Evolutionary conservation across 1,140 invertebrate genomes (phyloP).

Genomic region (Tachypleus tridentatus): DNA sequence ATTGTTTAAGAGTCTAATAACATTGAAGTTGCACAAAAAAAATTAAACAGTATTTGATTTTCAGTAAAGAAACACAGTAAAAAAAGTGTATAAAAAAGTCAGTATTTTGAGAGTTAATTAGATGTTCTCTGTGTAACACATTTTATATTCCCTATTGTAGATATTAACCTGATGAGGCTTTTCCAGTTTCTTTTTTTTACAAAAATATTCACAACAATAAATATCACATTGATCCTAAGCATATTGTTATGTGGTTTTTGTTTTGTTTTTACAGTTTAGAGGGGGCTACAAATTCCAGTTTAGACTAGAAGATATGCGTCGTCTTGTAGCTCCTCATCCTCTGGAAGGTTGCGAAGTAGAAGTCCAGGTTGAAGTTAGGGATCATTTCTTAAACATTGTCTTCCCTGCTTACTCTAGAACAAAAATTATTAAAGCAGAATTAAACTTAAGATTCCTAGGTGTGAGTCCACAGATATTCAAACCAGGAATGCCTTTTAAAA

Average conservation of each 20-base stretch:
- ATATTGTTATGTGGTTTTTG: too few species aligned
- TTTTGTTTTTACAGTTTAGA: slow-evolving; percentile 21
- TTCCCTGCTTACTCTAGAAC: slow-evolving; percentile 38
- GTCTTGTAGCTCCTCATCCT: slow-evolving; percentile 15
- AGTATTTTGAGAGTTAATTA: too few species aligned
- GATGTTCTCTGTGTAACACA: too few species aligned
- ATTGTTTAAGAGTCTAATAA: too few species aligned
- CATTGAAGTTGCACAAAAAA: too few species aligned
- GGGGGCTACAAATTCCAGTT: slow-evolving; percentile 26
- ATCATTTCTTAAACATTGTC: slow-evolving; percentile 29
- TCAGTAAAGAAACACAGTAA: too few species aligned
- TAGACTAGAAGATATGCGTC: slow-evolving; percentile 20
- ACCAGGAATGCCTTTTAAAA: slow-evolving; percentile 41
- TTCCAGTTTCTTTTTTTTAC: too few species aligned
- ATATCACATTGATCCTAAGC: too few species aligned
- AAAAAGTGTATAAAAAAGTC: too few species aligned
- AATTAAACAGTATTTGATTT: too few species aligned
- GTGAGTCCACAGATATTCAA: slow-evolving; percentile 41
- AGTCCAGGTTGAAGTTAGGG: slow-evolving; percentile 30
- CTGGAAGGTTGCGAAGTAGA: slow-evolving; percentile 25
- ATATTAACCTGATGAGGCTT: too few species aligned
- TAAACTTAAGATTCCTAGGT: slow-evolving; percentile 42
- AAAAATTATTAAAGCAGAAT: slow-evolving; percentile 36
- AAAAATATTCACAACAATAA: too few species aligned
- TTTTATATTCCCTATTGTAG: background rate